These are phyloP conservation scores for Murina feae DNA, from an alignment of 2,113 vertebrate genomes.

Conservation along the genomic window DNA sequence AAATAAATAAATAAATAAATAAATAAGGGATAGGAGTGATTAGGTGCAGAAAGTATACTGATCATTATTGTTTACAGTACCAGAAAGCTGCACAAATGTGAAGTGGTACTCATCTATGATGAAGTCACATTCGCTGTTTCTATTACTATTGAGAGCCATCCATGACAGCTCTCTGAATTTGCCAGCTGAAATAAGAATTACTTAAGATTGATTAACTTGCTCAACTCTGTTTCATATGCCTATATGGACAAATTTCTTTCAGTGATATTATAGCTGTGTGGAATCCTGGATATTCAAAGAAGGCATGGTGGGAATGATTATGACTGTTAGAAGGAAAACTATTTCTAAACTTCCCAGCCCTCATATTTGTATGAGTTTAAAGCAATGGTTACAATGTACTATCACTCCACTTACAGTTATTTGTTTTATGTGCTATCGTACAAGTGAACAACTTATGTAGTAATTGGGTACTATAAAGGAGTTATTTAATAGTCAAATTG, in stretches of 20 bases:
- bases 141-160: not conserved
- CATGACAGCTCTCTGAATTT: not conserved
- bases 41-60: not conserved
- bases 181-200: not conserved
- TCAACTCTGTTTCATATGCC: not conserved
- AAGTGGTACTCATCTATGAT: not conserved
- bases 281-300: not conserved
- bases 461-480: not conserved
- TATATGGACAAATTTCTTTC: not conserved
- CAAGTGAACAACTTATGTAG: not conserved
- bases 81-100: not conserved
- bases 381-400: not conserved
- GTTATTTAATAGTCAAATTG: not conserved
- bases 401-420: not conserved
- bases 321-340: not conserved
- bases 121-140: not conserved
- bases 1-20: no score
- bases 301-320: not conserved
- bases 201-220: not conserved
- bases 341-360: not conserved
- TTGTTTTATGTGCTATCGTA: not conserved
- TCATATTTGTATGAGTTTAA: not conserved
- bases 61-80: not conserved
- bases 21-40: not conserved
- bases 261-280: not conserved